These are phyloP conservation scores for Watersipora subatra DNA, from an alignment of 1,140 invertebrate genomes.

Conservation along the genomic window DNA sequence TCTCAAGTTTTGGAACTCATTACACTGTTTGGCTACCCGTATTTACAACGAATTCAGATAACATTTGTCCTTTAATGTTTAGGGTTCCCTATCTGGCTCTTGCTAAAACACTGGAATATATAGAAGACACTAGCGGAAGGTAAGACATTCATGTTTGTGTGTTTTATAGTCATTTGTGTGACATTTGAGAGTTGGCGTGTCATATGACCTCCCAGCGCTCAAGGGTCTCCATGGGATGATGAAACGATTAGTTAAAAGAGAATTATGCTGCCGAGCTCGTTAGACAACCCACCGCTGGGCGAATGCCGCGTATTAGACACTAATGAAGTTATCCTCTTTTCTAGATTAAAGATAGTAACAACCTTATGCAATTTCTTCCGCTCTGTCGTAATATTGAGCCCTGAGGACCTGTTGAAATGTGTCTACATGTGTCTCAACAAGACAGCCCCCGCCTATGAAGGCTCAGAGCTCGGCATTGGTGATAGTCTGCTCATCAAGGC, in stretches of 20 bases:
- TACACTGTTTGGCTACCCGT: background rate
- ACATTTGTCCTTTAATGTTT: conserved; percentile 22
- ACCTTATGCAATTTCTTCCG: conserved; percentile 85
- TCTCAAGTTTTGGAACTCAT: too few relatives aligned
- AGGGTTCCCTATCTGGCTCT: conserved; percentile 85
- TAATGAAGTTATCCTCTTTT: conserved; percentile 10
- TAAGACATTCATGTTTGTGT: conserved; percentile 11
- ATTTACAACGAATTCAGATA: background rate
- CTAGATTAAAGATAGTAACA: conserved; percentile 79
- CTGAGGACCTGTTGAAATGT: conserved; percentile 72
- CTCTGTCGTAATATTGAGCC: conserved; percentile 73
- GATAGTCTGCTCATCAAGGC: conserved; percentile 83
- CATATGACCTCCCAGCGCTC: background rate
- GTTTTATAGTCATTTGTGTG: background rate
- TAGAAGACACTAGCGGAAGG: conserved; percentile 70
- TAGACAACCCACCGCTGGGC: background rate
- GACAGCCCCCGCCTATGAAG: conserved; percentile 81
- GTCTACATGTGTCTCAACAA: conserved; percentile 92
- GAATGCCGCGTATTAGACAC: too few relatives aligned
- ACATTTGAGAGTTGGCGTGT: background rate
- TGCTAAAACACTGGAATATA: conserved; percentile 73
- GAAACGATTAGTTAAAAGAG: background rate
- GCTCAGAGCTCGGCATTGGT: conserved; percentile 75
- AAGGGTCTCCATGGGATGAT: background rate
- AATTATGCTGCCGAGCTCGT: background rate